Evolutionary conservation across 2,113 vertebrate species (phyloP).

Genomic region (Malurus melanocephalus): DNA sequence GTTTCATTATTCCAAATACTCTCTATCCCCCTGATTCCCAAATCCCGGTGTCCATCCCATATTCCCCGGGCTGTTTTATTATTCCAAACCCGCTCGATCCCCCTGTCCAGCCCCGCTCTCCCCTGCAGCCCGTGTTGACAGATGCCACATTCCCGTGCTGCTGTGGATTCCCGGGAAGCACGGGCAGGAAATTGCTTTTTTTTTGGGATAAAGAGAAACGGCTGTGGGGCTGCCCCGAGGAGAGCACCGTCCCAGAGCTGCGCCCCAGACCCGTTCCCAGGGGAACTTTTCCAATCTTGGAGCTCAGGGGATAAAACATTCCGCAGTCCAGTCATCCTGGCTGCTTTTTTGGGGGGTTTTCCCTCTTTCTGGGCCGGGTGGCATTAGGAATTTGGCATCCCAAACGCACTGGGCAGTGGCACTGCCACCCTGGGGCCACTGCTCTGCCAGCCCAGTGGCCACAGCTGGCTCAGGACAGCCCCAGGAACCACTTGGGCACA

Average conservation of each 20-base stretch:
- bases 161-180: not conserved
- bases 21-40: too few species aligned
- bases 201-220: not conserved
- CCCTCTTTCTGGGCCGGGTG: not conserved
- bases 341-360: not conserved
- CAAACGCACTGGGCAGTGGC: not conserved
- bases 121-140: not conserved
- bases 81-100: not conserved
- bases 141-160: not conserved
- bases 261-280: not conserved
- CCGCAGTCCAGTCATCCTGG: not conserved
- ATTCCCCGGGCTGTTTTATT: too few species aligned
- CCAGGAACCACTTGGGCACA: not conserved
- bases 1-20: not conserved
- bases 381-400: accelerated
- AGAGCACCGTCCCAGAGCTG: not conserved
- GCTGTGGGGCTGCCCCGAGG: not conserved
- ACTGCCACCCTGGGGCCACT: accelerated
- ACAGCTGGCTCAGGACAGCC: not conserved
- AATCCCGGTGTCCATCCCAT: too few species aligned
- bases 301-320: accelerated
- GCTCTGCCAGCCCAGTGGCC: not conserved
- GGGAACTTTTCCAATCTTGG: not conserved
- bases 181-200: constrained; percentile 9
- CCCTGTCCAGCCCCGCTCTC: not conserved